phyloP scores from a whole-genome alignment of 1,140 invertebrate genomes.

The Nixonia krombeini region DNA sequence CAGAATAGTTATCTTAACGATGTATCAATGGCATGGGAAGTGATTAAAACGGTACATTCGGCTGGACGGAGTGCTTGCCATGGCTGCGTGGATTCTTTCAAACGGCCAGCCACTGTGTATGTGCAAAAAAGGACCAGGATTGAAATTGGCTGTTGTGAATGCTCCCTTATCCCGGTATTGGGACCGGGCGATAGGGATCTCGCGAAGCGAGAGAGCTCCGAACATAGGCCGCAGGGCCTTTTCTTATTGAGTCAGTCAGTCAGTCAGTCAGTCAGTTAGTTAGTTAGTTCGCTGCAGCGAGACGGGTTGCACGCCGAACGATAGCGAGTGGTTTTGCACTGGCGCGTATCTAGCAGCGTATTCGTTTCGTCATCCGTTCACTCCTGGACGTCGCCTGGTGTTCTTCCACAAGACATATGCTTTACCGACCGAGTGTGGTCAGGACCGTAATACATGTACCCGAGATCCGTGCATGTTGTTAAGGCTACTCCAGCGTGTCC shows the following conservation, averaged over 20 bases:
- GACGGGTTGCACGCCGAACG: constrained; percentile 52
- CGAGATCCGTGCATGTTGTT: constrained; percentile 15
- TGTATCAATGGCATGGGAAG: no score
- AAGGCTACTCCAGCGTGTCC: constrained; percentile 16
- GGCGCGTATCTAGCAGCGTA: background rate
- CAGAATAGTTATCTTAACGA: no score
- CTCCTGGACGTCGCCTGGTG: no score
- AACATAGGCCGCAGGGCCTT: constrained; percentile 49
- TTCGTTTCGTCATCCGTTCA: background rate
- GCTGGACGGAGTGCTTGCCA: no score
- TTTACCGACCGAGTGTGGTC: constrained; percentile 12
- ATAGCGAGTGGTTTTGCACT: constrained; percentile 6
- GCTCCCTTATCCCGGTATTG: constrained; percentile 55
- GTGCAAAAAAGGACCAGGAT: constrained; percentile 1
- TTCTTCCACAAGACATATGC: constrained; percentile 24
- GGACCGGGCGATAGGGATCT: constrained; percentile 56
- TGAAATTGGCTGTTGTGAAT: constrained; percentile 44
- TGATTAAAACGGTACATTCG: no score
- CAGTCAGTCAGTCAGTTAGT: constrained; percentile 69
- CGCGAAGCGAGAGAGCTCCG: constrained; percentile 44
- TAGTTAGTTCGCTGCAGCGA: constrained; percentile 62
- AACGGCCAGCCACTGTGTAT: no score
- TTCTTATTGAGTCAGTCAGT: constrained; percentile 69
- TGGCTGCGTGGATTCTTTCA: no score
- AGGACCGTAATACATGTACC: constrained; percentile 21